Base-by-base conservation (phyloP, 2,797 vertebrate genomes). In the Botia kubotai region DNA sequence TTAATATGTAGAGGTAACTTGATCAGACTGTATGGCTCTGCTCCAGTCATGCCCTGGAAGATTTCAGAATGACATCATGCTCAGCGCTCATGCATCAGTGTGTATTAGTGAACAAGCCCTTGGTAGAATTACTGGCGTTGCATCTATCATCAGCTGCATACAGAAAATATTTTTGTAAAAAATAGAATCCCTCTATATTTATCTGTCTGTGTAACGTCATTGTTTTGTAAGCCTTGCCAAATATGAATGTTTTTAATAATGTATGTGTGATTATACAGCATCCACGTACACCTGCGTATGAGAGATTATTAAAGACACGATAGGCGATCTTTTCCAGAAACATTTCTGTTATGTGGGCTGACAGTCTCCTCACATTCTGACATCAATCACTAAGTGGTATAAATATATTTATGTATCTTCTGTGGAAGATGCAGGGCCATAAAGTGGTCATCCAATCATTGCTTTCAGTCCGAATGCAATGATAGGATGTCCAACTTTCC, bases 11-110 rank as follows among this genome's bases (percentile, higher is more conserved):
- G 10, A 58, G 2, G n/a, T 21, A 23, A 57, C 57, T 60, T 26
- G 10, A 58, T 21, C 19, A 58, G 23, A 58, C 55, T 58, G 11
- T 48, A 48, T 48, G 46, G 46, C 46, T 48, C 46, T 13, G 1
- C 12, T 48, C 43, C 43, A 46, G 11, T 53, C 33, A n/a, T 2
- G 53, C 33, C 4, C 33, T 33, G 55, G n/a, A 57, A 57, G 11
- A 11, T 11, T 29, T 23, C 12, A 29, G 26, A 62, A 62, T 11
- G 11, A 6, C 23, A 62, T 14, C 53, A 73, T 46, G 36, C n/a
- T 17, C 71, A 72, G 53, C 10, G 2, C 4, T 74, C 72, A 7
- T 74, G 72, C 72, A 74, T 74, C 8, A 23, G 53, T 60, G 13
- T 0, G 5, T 53, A 12, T 12, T 7, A 17, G 21, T 23, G 26